phyloP scores from a whole-genome alignment of 2,113 vertebrate species.

The Tetraodon nigroviridis region DNA sequence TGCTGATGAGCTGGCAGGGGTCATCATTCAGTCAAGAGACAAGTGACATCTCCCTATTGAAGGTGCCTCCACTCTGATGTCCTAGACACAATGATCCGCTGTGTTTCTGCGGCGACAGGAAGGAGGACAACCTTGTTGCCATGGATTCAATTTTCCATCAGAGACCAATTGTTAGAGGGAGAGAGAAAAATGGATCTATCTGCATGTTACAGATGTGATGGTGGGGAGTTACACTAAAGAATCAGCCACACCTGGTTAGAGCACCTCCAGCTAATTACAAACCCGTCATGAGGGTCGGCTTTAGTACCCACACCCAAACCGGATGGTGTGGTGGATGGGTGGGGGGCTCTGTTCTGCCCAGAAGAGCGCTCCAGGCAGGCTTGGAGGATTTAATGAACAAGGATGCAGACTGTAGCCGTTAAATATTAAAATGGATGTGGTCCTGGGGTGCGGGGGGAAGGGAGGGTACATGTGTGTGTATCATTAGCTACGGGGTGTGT shows the following conservation, averaged over 20 bases:
- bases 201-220: too few species aligned
- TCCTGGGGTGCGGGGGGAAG: background rate
- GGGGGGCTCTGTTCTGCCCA: too few species aligned
- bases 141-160: slow-evolving; percentile 20
- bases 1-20: background rate
- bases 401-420: background rate
- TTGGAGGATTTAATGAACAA: too few species aligned
- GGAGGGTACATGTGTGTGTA: background rate
- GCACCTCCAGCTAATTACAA: too few species aligned
- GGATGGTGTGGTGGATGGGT: background rate
- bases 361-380: too few species aligned
- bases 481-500: background rate
- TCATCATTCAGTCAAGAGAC: background rate
- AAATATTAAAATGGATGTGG: background rate
- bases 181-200: too few species aligned
- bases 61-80: background rate
- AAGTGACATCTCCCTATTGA: too few species aligned
- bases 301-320: background rate
- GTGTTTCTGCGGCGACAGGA: background rate
- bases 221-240: too few species aligned
- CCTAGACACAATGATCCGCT: background rate
- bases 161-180: background rate
- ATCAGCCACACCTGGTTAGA: too few species aligned
- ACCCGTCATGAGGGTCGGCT: too few species aligned
- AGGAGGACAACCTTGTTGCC: slow-evolving; percentile 11